A percentile compares a stretch with the other conserved stretches of the same genome.
These are phyloP conservation scores for Podocnemis expansa DNA, from an alignment of 2,113 vertebrate genomes.

Conservation along the genomic window DNA sequence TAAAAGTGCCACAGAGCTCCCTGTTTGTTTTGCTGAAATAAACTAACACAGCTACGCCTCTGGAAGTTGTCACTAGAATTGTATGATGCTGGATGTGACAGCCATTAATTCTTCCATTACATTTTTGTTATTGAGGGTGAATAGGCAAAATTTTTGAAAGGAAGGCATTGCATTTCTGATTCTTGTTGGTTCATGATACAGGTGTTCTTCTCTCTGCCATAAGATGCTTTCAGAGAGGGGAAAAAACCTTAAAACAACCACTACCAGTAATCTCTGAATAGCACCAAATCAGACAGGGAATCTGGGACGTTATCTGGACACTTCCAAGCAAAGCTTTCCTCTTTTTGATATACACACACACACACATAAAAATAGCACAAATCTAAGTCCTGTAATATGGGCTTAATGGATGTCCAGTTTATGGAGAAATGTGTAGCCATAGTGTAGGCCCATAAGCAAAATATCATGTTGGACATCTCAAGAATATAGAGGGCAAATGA, in stretches of 20 bases:
- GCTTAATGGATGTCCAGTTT: not conserved
- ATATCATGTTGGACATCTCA: not conserved
- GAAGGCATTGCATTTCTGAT: not conserved
- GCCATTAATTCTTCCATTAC: no score
- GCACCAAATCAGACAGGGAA: not conserved
- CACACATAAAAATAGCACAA: not conserved
- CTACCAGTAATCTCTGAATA: not conserved
- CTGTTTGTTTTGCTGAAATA: no score
- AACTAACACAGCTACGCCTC: no score
- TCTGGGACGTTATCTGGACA: rapidly evolving
- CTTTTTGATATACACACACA: not conserved
- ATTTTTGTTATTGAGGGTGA: not conserved
- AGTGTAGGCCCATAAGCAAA: not conserved
- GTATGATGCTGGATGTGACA: no score
- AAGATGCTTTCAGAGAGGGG: not conserved
- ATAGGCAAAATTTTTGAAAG: not conserved
- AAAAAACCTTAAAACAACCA: not conserved
- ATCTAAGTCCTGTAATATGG: not conserved
- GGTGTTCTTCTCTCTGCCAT: not conserved
- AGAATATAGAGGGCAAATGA: not conserved
- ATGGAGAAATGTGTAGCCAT: not conserved
- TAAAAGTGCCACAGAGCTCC: no score
- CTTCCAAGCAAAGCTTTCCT: not conserved
- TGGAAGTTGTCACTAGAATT: no score
- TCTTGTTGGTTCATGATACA: not conserved